Evolutionary conservation across 2,797 vertebrate species (phyloP).

Genomic region (Gymnothorax reevesii): DNA sequence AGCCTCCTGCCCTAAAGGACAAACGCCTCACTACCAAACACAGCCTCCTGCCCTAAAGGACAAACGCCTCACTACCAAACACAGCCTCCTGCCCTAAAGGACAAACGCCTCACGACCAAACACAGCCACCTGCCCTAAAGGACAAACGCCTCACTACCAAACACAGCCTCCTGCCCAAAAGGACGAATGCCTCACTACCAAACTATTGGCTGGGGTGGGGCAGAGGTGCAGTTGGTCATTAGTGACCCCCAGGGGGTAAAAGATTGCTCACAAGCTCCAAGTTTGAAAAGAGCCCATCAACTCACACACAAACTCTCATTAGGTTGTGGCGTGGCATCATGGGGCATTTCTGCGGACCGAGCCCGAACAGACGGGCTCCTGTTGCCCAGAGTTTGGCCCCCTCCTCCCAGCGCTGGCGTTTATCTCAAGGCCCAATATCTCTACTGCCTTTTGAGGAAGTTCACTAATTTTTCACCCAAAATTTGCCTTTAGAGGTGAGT

Average conservation of each 20-base stretch:
- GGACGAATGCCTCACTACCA: no score
- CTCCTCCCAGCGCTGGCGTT: neutral
- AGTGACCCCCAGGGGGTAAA: slow-evolving; percentile 16
- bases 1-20: no score
- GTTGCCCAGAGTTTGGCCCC: neutral
- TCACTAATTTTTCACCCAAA: neutral
- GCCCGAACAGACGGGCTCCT: neutral
- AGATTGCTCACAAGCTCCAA: neutral
- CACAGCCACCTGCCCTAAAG: no score
- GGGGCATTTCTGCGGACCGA: neutral
- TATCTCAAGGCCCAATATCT: neutral
- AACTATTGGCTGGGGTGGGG: neutral
- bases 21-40: no score
- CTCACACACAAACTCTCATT: neutral
- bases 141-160: no score
- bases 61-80: no score
- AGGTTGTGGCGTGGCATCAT: neutral
- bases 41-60: no score
- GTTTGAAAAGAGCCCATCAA: neutral
- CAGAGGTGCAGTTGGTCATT: neutral
- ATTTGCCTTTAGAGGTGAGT: neutral
- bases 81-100: no score
- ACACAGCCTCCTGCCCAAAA: no score
- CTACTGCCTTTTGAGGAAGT: neutral
- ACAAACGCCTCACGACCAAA: no score